These are phyloP conservation scores for Synanthedon andrenaeformis DNA, from an alignment of 2,888 invertebrate genomes.

Conservation along the genomic window DNA sequence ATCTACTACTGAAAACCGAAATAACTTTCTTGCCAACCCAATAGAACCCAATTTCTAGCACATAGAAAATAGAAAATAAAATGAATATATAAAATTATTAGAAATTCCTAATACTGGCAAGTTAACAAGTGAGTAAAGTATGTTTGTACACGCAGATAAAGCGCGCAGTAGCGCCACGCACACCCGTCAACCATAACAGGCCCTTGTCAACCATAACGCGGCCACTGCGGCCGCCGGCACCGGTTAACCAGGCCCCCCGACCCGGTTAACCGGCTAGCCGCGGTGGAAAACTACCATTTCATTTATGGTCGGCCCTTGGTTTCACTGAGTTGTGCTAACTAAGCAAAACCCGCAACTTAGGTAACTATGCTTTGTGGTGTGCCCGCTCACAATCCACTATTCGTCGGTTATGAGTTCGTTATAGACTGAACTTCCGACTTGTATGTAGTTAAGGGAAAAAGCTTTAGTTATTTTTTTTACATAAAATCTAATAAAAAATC, in stretches of 20 bases:
- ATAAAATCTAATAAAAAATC: no score
- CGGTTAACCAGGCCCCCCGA: conserved; percentile 33
- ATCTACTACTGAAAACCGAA: no score
- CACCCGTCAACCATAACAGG: conserved; percentile 50
- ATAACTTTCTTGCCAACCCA: no score
- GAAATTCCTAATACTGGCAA: neutral
- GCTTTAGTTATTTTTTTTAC: no score
- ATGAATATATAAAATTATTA: neutral
- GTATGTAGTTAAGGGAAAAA: no score
- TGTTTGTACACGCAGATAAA: conserved; percentile 32
- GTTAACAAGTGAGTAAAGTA: neutral
- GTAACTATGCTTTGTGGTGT: conserved; percentile 56
- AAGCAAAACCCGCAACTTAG: conserved; percentile 52
- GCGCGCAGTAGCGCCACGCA: conserved; percentile 25
- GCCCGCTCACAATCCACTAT: conserved; percentile 31
- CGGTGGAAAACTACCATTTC: conserved; percentile 66
- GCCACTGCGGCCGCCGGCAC: conserved; percentile 43
- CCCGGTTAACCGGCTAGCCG: conserved; percentile 37
- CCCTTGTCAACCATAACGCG: conserved; percentile 67
- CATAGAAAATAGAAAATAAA: no score
- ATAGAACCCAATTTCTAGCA: no score
- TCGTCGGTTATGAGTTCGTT: neutral
- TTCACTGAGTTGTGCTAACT: conserved; percentile 55
- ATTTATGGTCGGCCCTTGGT: conserved; percentile 63
- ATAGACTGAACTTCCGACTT: neutral